Base-by-base conservation (phyloP, 2,888 invertebrate species). In the Lamproptera curius region DNA sequence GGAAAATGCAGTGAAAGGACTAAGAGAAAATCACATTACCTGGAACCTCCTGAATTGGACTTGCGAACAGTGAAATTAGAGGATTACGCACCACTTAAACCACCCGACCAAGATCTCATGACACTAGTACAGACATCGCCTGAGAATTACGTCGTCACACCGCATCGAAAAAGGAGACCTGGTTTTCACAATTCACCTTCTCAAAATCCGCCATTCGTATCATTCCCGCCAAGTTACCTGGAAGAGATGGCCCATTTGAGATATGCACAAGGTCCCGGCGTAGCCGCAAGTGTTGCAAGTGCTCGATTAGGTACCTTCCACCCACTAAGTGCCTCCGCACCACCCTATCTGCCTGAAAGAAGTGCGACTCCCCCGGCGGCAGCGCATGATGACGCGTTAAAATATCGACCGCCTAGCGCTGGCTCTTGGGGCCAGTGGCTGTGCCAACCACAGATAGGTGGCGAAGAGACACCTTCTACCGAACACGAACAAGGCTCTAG, bases 131-230 rank as follows among this genome's bases (percentile, higher is more conserved):
- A 92, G 66, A 84, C 88, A 2, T 92, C 94, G 48, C 94, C 94
- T 0, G 94, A 94, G 73, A 94, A 94, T 64, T 95, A 95, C 67
- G 95, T 95, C 34, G 95, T 96, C 15, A 95, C 95, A 23, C 95
- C 95, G 9, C 95, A 95, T 82, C 88, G 95, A 61, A 96, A 95
- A 82, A 89, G 95, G 72, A 89, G 95, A 70, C 95, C 95, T 0
- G 95, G 95, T 42, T 96, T 96, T 65, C 95, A 95, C 73, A 95
- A 95, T 68, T 93, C 95, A 26, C 95, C 95, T 14, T 93, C 94
- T 54, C 95, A 95, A 70, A 95, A 95, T 79, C 94, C 95, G 53
- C 94, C 95, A 31, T 95, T 95, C 68, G 94, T 95, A 56, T 94
- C 95, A 50, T 95, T 94, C 70, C 92, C 92, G 58, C 93, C 93